Evolutionary conservation across 2,113 vertebrate genomes (phyloP).

Genomic region (Pleuronectes platessa): DNA sequence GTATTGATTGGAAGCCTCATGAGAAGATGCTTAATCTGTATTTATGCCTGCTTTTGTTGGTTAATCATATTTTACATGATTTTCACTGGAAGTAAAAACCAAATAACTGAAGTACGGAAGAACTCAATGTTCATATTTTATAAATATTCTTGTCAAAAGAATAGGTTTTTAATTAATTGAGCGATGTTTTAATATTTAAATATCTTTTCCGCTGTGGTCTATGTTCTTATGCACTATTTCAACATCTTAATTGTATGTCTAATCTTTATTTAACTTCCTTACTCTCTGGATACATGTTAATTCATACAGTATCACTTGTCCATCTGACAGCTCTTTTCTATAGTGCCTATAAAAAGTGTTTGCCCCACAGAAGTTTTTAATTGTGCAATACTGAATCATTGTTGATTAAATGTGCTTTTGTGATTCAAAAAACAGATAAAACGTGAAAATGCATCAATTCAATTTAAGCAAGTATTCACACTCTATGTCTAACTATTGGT

Average conservation of each 20-base stretch:
- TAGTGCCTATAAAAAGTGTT: background rate
- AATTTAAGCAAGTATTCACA: background rate
- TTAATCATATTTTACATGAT: slow-evolving; percentile 10
- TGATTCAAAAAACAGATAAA: background rate
- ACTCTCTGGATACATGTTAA: background rate
- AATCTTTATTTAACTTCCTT: slow-evolving; percentile 25
- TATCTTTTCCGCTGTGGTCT: slow-evolving; percentile 33
- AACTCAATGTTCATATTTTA: background rate
- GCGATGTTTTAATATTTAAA: slow-evolving; percentile 37
- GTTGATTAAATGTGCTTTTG: slow-evolving; percentile 3
- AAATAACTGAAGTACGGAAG: slow-evolving; percentile 25
- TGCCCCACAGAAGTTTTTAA: background rate
- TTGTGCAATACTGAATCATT: slow-evolving; percentile 12
- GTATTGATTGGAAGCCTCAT: slow-evolving; percentile 1
- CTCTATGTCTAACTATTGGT: background rate
- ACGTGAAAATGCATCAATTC: background rate
- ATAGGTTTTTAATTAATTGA: background rate
- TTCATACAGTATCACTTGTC: background rate
- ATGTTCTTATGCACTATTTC: slow-evolving; percentile 47
- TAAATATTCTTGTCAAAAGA: background rate
- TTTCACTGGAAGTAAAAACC: slow-evolving; percentile 33
- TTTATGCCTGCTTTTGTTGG: slow-evolving; percentile 13
- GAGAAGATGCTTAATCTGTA: slow-evolving; percentile 24
- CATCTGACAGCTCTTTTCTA: background rate
- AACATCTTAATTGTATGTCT: slow-evolving; percentile 33